Conservation (phyloP, 2,113 vertebrate genomes). For the Oreochromis aureus region DNA sequence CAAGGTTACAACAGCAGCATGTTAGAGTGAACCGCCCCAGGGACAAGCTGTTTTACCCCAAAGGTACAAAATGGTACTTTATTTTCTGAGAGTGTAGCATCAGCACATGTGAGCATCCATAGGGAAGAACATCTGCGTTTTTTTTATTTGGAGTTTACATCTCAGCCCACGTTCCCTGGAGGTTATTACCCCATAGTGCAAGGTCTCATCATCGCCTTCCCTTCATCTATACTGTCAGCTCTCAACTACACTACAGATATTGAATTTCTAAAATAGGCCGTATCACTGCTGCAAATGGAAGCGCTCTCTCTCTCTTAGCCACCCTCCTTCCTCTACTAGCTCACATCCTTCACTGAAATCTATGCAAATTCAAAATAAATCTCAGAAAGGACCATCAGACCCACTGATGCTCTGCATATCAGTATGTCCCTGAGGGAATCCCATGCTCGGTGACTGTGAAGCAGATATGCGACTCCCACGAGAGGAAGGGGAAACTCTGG, state of each 20-base stretch:
- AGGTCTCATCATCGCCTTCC: neutral
- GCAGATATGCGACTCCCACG: conserved; percentile 5
- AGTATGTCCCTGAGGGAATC: neutral
- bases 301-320: neutral
- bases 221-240: neutral
- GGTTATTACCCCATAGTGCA: neutral
- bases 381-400: conserved; percentile 17
- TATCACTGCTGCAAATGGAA: conserved; percentile 11
- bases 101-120: neutral
- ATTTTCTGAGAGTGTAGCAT: neutral
- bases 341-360: conserved; percentile 9
- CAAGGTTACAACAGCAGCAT: neutral
- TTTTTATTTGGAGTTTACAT: neutral
- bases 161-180: neutral
- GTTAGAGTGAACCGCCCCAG: neutral
- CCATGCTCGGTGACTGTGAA: conserved; percentile 17
- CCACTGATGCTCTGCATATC: conserved; percentile 1
- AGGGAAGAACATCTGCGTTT: neutral
- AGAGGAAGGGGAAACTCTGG: neutral
- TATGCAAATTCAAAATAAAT: conserved; percentile 48
- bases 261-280: conserved; percentile 19
- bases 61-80: neutral
- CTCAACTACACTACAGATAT: neutral
- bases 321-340: neutral
- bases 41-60: neutral